These are phyloP conservation scores for Drosophila austrosaltans DNA, from an alignment of 2,888 invertebrate species.

Conservation along the genomic window DNA sequence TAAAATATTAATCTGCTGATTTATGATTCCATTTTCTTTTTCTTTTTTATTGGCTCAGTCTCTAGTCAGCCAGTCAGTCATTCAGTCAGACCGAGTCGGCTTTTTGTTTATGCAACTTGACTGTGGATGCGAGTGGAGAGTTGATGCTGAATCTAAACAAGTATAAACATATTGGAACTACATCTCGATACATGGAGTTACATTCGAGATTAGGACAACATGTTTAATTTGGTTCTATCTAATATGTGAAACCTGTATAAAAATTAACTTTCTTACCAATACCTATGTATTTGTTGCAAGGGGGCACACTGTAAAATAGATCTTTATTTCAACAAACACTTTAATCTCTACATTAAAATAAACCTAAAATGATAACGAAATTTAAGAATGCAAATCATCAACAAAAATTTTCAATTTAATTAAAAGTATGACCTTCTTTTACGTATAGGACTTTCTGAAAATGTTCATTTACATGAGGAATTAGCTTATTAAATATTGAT, in stretches of 20 bases:
- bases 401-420: too few species aligned
- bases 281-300: too few species aligned
- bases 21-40: slow-evolving; percentile 76
- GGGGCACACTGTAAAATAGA: too few species aligned
- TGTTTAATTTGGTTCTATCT: slow-evolving; percentile 1
- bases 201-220: background rate
- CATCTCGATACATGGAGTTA: slow-evolving; percentile 27
- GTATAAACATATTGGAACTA: slow-evolving; percentile 38
- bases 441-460: background rate
- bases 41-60: slow-evolving; percentile 66
- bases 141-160: slow-evolving; percentile 48
- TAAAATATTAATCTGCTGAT: slow-evolving; percentile 79
- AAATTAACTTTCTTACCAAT: background rate
- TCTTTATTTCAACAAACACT: too few species aligned
- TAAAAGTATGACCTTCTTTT: background rate
- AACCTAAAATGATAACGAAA: too few species aligned
- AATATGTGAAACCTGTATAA: background rate
- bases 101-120: slow-evolving; percentile 54
- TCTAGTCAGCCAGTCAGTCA: slow-evolving; percentile 8
- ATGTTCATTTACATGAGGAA: background rate
- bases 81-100: slow-evolving; percentile 12
- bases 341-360: too few species aligned
- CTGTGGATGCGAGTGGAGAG: slow-evolving; percentile 35
- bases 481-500: background rate
- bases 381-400: too few species aligned